Evolutionary conservation across 1,140 invertebrate species (phyloP).

Genomic region (Rhyacophila brunnea): DNA sequence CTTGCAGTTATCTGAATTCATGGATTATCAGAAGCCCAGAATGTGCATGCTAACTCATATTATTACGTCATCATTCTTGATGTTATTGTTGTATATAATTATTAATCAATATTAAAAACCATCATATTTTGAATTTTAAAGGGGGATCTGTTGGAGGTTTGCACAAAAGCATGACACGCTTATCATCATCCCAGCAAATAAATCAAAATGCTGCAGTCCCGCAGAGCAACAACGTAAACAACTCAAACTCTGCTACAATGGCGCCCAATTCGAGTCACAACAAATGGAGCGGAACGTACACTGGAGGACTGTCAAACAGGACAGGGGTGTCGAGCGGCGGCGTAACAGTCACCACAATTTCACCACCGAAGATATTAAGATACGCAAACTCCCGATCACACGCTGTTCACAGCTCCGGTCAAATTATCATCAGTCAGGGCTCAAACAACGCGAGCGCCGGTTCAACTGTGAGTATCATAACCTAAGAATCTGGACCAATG

Average conservation of each 20-base stretch:
- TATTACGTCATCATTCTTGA: too few relatives aligned
- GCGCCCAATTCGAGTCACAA: conserved; percentile 46
- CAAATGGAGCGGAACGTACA: conserved; percentile 46
- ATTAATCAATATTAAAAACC: too few relatives aligned
- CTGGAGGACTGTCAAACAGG: conserved; percentile 20
- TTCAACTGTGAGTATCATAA: conserved; percentile 28
- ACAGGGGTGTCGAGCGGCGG: conserved; percentile 57
- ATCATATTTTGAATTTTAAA: conserved; percentile 37
- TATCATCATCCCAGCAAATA: conserved; percentile 72
- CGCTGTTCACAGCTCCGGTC: conserved; percentile 26
- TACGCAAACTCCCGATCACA: conserved; percentile 34
- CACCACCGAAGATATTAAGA: conserved; percentile 51
- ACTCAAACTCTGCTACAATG: conserved; percentile 44
- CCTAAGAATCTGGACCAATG: too few relatives aligned
- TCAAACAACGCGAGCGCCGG: conserved; percentile 13
- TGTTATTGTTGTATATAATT: too few relatives aligned
- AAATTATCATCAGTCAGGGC: conserved; percentile 31
- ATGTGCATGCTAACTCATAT: too few relatives aligned
- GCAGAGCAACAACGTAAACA: conserved; percentile 39
- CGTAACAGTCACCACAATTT: conserved; percentile 63
- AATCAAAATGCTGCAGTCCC: conserved; percentile 46
- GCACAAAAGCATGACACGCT: conserved; percentile 78
- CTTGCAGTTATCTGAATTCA: too few relatives aligned
- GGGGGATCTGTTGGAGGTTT: conserved; percentile 72
- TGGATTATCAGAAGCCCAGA: too few relatives aligned